Evolutionary conservation across 2,797 vertebrate genomes (phyloP), one percentile per base, ranked within the genome.

Genomic region (Gymnoscopelus braueri): DNA sequence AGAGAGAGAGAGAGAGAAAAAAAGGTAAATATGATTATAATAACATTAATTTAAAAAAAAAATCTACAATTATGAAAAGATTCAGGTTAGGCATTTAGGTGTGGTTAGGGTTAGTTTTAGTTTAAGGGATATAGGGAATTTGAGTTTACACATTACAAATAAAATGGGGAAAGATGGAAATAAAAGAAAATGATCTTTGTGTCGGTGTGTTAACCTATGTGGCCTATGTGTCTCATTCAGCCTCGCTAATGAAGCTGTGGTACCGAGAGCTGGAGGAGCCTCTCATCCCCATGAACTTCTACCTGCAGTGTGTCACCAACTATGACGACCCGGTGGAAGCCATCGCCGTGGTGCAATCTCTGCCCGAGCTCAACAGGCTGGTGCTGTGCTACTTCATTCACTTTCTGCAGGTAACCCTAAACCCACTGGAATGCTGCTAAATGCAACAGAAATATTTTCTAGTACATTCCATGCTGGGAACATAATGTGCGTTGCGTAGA

Each of bases 351-450:
- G 96, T 96, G 64, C 94, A 96, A 62, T 94, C 94, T 61, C 86
- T 97, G 81, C 96, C 96, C 0, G 95, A 97, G 71, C 94, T 97
- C 76, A 97, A 94, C 92, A 90, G 93, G 58, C 92, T 97, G 86
- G 96, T 97, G 86, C 92, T 97, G 53, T 96, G 94, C 89, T 97
- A 97, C 89, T 96, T 97, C 90, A 97, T 97, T 81, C 93, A 96
- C 87, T 97, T 97, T 83, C 91, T 97, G 77, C 96, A 97, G 96
- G 96, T 97, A 91, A 79, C 8, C 4, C 19, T 55, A 4, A 54
- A 35, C 8, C 39, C 39, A 39, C 39, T 39, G 39, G 39, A 39
- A 39, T 39, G 39, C 5, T 32, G 32, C 32, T 32, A 5, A 32
- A 32, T 32, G 32, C 39, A 39, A 39, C 39, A 39, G 6, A 39